These are phyloP conservation scores for Bergia sp. DNA, from an alignment of 92 coral and sea anemone species.

Conservation along the genomic window DNA sequence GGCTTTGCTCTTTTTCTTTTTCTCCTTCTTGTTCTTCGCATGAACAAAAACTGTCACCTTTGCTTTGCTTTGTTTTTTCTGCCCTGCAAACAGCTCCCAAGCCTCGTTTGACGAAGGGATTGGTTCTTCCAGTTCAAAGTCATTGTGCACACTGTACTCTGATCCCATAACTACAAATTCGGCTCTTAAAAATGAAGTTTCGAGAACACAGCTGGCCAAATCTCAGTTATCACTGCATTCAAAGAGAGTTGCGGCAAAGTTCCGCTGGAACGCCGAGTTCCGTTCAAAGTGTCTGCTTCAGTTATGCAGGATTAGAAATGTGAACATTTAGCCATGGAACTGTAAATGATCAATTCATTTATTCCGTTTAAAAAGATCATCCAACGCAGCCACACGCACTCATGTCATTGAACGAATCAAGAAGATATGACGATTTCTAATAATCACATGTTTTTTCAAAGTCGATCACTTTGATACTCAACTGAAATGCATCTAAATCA, in stretches of 20 bases:
- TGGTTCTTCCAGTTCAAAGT: slow-evolving; percentile 86
- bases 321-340: background rate
- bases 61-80: slow-evolving; percentile 66
- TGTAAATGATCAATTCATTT: background rate
- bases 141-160: slow-evolving; percentile 85
- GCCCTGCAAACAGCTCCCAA: slow-evolving; percentile 82
- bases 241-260: background rate
- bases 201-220: background rate
- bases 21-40: slow-evolving; percentile 68
- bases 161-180: slow-evolving; percentile 73
- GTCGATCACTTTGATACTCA: background rate
- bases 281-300: background rate
- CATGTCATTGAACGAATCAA: background rate
- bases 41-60: slow-evolving; percentile 89
- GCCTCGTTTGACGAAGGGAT: slow-evolving; percentile 62
- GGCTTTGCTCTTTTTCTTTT: slow-evolving; percentile 46
- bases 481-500: background rate
- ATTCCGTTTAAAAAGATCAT: background rate
- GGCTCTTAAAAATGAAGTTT: background rate
- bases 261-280: background rate
- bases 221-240: background rate
- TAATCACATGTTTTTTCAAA: background rate
- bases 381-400: background rate
- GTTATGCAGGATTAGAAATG: background rate
- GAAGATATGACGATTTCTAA: background rate